Conservation (phyloP, 2,888 invertebrate species). For the Brachyptera putata region DNA sequence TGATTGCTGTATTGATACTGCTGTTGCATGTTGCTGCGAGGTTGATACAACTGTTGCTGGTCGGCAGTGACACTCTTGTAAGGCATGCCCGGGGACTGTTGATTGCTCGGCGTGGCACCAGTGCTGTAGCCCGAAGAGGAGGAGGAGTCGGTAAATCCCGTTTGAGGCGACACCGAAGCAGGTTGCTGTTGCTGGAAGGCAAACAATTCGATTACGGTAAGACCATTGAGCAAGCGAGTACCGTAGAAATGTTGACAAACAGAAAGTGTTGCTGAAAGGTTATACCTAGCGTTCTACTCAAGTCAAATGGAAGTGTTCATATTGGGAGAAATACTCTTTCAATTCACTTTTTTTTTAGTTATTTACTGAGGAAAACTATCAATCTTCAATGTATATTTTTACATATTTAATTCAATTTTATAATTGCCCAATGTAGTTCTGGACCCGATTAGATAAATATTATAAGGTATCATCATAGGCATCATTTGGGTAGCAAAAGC, state of each 20-base stretch:
- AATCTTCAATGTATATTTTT: too few relatives aligned
- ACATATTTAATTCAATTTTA: too few relatives aligned
- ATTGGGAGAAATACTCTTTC: too few relatives aligned
- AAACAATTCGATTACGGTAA: not conserved
- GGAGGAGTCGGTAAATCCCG: constrained; percentile 48
- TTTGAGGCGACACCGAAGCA: constrained; percentile 47
- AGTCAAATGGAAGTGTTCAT: too few relatives aligned
- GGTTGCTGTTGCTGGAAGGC: constrained; percentile 25
- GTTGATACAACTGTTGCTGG: constrained; percentile 36
- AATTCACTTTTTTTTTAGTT: too few relatives aligned
- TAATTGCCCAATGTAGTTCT: too few relatives aligned
- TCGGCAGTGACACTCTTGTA: constrained; percentile 48
- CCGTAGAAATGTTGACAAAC: too few relatives aligned
- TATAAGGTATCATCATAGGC: too few relatives aligned
- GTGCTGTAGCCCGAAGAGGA: constrained; percentile 43
- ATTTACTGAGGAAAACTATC: too few relatives aligned
- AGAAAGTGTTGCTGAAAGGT: not conserved
- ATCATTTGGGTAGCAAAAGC: too few relatives aligned
- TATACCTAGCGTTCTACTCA: not conserved
- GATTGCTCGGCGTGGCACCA: constrained; percentile 47
- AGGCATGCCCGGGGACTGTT: constrained; percentile 49
- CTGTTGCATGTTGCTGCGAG: constrained; percentile 38
- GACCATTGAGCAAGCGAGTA: too few relatives aligned
- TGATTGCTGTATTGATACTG: constrained; percentile 37
- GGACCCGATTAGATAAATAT: too few relatives aligned